Conservation (phyloP, 2,113 vertebrate species). For the Peromyscus californicus region DNA sequence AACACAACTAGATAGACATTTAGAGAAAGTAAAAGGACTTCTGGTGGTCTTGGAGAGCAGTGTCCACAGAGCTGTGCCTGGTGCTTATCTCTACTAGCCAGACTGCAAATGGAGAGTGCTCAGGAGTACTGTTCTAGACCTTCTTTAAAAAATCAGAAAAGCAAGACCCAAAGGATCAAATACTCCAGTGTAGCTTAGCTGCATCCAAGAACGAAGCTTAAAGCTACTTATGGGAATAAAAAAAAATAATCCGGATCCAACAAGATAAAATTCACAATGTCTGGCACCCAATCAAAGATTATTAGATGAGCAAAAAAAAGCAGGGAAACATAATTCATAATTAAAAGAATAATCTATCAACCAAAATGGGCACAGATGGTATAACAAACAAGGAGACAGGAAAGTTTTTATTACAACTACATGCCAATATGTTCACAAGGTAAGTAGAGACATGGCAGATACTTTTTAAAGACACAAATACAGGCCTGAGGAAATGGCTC, state of each 20-base stretch:
- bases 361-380: background rate
- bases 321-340: slow-evolving; percentile 17
- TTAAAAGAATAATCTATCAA: background rate
- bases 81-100: background rate
- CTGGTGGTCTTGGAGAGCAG: background rate
- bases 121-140: background rate
- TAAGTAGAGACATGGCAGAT: background rate
- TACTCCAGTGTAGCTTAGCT: background rate
- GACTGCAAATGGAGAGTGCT: background rate
- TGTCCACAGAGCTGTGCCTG: no score
- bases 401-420: background rate
- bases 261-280: background rate
- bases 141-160: background rate
- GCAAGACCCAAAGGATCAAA: background rate
- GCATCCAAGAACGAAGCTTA: slow-evolving; percentile 10
- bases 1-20: background rate
- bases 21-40: background rate
- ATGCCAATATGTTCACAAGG: background rate
- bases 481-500: background rate
- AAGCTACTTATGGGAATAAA: slow-evolving; percentile 27
- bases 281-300: slow-evolving; percentile 36
- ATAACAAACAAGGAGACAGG: background rate
- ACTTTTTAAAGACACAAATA: background rate
- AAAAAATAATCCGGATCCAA: background rate
- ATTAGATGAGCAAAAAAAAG: slow-evolving; percentile 4